phyloP scores from a whole-genome alignment of 1,140 invertebrate species.

The Lepidurus packardi region DNA sequence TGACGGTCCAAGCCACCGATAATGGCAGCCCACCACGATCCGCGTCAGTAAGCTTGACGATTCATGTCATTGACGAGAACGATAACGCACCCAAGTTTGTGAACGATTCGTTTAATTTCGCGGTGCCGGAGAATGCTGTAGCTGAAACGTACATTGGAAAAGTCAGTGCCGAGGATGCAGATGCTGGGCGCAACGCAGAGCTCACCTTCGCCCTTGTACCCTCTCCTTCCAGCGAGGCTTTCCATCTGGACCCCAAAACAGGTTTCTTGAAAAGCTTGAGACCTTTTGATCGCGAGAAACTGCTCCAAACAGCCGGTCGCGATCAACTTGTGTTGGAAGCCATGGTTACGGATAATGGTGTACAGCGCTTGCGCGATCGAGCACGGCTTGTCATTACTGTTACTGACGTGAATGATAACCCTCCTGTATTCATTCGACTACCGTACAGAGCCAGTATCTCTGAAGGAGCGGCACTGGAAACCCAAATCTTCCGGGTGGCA shows the following conservation, averaged over 20 bases:
- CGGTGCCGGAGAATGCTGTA: conserved; percentile 79
- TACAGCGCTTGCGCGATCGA: conserved; percentile 67
- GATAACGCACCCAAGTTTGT: conserved; percentile 87
- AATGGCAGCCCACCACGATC: conserved; percentile 65
- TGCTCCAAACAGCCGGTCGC: conserved; percentile 66
- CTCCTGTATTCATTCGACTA: conserved; percentile 71
- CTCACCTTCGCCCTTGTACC: conserved; percentile 73
- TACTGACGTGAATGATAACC: conserved; percentile 87
- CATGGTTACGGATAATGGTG: conserved; percentile 80
- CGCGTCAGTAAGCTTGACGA: conserved; percentile 75
- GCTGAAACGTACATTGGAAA: conserved; percentile 83
- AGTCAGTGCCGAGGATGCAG: conserved; percentile 78
- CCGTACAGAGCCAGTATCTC: conserved; percentile 70
- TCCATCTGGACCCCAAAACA: conserved; percentile 80
- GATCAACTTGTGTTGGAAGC: conserved; percentile 76
- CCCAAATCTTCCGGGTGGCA: conserved; percentile 73
- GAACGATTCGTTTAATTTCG: conserved; percentile 77
- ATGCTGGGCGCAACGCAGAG: conserved; percentile 85
- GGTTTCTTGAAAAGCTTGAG: conserved; percentile 82
- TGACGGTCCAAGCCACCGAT: conserved; percentile 75
- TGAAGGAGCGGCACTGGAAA: conserved; percentile 68
- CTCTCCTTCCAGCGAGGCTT: conserved; percentile 60
- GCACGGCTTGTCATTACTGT: conserved; percentile 84
- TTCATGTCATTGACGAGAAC: conserved; percentile 92
- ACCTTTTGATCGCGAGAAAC: conserved; percentile 77